Conservation (phyloP, 1,140 invertebrate species). For the Leptopilina clavipes region DNA sequence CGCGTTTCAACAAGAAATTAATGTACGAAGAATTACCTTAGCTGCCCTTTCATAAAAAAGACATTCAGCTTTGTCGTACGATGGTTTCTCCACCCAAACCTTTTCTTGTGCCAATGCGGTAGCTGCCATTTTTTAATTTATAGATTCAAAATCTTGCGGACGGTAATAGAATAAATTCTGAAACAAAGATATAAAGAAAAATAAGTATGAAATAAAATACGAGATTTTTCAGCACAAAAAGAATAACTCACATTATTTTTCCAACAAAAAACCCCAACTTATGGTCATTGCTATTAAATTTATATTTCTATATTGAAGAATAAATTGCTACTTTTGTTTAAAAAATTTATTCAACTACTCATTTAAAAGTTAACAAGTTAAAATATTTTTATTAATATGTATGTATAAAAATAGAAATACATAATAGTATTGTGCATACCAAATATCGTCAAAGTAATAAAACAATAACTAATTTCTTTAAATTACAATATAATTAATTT, state of each 20-base stretch:
- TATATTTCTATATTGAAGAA: no score
- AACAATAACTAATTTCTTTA: no score
- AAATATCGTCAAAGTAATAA: no score
- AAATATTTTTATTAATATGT: no score
- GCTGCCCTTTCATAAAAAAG: slow-evolving; percentile 70
- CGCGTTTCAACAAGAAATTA: slow-evolving; percentile 30
- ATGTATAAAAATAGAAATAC: no score
- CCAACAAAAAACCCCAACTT: neutral
- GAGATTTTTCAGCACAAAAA: neutral
- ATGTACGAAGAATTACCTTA: slow-evolving; percentile 68
- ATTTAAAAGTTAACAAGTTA: no score
- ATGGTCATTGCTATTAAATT: no score
- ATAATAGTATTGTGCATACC: no score
- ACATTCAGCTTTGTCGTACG: slow-evolving; percentile 75
- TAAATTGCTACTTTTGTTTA: no score
- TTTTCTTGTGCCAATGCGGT: slow-evolving; percentile 69
- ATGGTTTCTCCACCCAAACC: slow-evolving; percentile 75
- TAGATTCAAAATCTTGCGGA: slow-evolving; percentile 39
- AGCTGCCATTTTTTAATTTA: slow-evolving; percentile 57
- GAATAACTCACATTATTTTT: neutral
- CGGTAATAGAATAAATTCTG: slow-evolving; percentile 29
- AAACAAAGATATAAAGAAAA: neutral
- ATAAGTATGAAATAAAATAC: neutral
- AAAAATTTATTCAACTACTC: no score
- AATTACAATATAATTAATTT: no score